Percentiles rank a stretch among this genome's conserved stretches.
Evolutionary conservation across 1,140 invertebrate species (phyloP).

Genomic region (Microplitis demolitor): DNA sequence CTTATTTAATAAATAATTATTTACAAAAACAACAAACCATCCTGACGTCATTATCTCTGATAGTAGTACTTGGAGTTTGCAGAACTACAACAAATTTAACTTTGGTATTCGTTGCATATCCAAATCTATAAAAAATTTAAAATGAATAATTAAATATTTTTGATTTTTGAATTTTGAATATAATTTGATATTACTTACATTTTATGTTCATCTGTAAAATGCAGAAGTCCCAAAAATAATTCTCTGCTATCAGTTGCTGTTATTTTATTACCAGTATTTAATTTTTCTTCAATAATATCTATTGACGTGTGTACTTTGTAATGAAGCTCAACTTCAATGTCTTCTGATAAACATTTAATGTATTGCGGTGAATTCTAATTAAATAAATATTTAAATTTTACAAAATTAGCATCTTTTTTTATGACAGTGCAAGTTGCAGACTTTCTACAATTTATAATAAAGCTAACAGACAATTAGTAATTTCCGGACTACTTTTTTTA

Average conservation of each 20-base stretch:
- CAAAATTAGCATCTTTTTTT: slow-evolving; percentile 2
- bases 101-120: slow-evolving; percentile 97
- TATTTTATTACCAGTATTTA: slow-evolving; percentile 69
- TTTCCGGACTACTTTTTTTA: background rate
- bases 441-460: too few relatives aligned
- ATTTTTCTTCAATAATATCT: slow-evolving; percentile 92
- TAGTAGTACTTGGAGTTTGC: slow-evolving; percentile 84
- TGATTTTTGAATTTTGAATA: background rate
- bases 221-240: slow-evolving; percentile 88
- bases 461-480: too few relatives aligned
- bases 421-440: background rate
- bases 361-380: slow-evolving; percentile 89
- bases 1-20: slow-evolving; percentile 27
- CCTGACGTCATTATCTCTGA: slow-evolving; percentile 93
- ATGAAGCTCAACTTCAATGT: slow-evolving; percentile 84
- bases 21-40: slow-evolving; percentile 67
- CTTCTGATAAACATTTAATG: slow-evolving; percentile 75
- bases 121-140: slow-evolving; percentile 74
- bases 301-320: slow-evolving; percentile 93
- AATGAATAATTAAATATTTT: background rate
- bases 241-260: slow-evolving; percentile 76
- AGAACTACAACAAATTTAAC: slow-evolving; percentile 94
- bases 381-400: slow-evolving; percentile 38
- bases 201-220: slow-evolving; percentile 96
- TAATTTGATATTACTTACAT: slow-evolving; percentile 68